phyloP scores from a whole-genome alignment of 1,140 invertebrate species.

The Babylonia areolata region DNA sequence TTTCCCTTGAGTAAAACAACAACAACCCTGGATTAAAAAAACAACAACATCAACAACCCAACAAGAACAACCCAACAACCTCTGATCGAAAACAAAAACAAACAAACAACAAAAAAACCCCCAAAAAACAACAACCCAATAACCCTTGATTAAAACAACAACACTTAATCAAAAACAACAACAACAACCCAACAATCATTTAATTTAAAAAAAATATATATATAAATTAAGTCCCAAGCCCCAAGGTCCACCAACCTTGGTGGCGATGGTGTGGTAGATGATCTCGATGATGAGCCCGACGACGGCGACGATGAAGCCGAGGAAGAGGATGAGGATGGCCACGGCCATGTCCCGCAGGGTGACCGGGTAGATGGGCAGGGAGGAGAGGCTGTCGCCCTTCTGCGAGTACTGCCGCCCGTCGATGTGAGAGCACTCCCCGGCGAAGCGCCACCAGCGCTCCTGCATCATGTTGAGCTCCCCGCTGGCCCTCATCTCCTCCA shows the following conservation, averaged over 20 bases:
- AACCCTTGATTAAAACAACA: too few relatives aligned
- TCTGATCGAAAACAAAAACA: too few relatives aligned
- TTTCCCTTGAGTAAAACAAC: too few relatives aligned
- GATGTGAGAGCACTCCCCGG: conserved; percentile 76
- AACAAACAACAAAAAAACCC: too few relatives aligned
- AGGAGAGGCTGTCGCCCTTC: conserved; percentile 46
- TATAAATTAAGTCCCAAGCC: too few relatives aligned
- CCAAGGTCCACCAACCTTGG: conserved; percentile 49
- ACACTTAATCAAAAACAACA: too few relatives aligned
- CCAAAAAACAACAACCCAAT: too few relatives aligned
- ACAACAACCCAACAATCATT: too few relatives aligned
- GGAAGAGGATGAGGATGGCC: conserved; percentile 56
- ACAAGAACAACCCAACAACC: too few relatives aligned
- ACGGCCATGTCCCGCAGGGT: conserved; percentile 54
- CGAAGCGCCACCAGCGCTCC: conserved; percentile 68
- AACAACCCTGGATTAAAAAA: too few relatives aligned
- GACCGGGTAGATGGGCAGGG: conserved; percentile 51
- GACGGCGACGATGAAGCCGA: conserved; percentile 52
- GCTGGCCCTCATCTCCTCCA: conserved; percentile 59
- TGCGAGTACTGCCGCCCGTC: conserved; percentile 42
- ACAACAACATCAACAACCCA: too few relatives aligned
- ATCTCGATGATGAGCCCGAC: conserved; percentile 58
- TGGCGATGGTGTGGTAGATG: conserved; percentile 47
- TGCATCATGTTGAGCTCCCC: conserved; percentile 59
- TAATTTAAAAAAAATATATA: too few relatives aligned